Evolutionary conservation across 2,888 invertebrate species (phyloP).

Genomic region (Mimachlamys varia): DNA sequence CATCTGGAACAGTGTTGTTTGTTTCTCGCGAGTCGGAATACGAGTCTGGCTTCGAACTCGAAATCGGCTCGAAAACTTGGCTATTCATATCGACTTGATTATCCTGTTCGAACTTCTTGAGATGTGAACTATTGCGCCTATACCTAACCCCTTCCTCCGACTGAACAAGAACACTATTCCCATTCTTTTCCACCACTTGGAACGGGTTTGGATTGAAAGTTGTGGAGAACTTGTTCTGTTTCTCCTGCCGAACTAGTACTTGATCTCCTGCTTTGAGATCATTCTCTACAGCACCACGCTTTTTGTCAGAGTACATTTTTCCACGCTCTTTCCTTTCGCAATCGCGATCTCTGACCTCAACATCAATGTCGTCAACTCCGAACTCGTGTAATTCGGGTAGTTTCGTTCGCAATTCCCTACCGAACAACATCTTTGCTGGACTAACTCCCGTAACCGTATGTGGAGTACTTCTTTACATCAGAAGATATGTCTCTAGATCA

Average conservation of each 20-base stretch:
- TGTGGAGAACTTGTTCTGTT: constrained; percentile 51
- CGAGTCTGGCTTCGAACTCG: too few species aligned
- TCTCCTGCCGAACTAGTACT: constrained; percentile 47
- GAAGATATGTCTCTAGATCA: too few species aligned
- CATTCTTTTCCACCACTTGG: constrained; percentile 40
- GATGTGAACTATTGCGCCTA: constrained; percentile 44
- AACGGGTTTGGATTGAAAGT: constrained; percentile 42
- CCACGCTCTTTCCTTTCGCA: constrained; percentile 46
- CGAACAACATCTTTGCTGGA: constrained; percentile 54
- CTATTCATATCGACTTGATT: too few species aligned
- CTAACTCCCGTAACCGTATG: too few species aligned
- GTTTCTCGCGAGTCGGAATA: too few species aligned
- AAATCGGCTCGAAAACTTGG: too few species aligned
- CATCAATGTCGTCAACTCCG: too few species aligned
- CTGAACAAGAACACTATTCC: constrained; percentile 47
- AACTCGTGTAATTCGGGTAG: constrained; percentile 44
- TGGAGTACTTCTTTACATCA: too few species aligned
- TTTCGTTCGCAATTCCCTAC: constrained; percentile 54
- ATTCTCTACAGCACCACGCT: constrained; percentile 44
- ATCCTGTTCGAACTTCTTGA: constrained; percentile 48
- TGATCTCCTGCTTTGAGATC: constrained; percentile 52
- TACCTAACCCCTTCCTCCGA: constrained; percentile 41
- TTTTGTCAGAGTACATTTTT: constrained; percentile 51
- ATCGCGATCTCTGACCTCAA: constrained; percentile 48
- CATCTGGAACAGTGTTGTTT: too few species aligned